These are phyloP conservation scores for Drosophila bipectinata DNA, from an alignment of 1,140 invertebrate species.

Conservation along the genomic window DNA sequence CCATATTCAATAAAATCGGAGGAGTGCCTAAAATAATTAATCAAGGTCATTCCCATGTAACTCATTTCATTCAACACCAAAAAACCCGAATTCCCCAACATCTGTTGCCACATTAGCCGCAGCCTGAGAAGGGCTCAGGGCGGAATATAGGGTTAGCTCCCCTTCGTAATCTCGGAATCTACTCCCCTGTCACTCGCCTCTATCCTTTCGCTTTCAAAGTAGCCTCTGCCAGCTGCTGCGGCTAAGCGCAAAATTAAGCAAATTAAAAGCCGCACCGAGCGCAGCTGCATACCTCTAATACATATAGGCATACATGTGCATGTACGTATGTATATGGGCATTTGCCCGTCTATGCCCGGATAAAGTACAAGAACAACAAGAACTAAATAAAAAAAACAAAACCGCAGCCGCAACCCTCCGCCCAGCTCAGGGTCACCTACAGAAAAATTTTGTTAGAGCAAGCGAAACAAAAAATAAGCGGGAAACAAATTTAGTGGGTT, in stretches of 20 bases:
- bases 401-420: constrained; percentile 41
- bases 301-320: constrained; percentile 21
- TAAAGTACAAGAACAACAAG: constrained; percentile 19
- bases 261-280: constrained; percentile 75
- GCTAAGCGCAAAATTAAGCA: constrained; percentile 81
- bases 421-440: constrained; percentile 70
- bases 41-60: constrained; percentile 28
- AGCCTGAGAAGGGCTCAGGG: constrained; percentile 21
- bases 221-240: constrained; percentile 55
- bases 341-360: constrained; percentile 29
- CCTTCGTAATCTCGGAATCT: background rate
- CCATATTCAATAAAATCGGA: background rate
- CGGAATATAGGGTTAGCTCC: background rate
- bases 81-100: constrained; percentile 45
- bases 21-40: constrained; percentile 21
- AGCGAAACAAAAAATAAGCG: constrained; percentile 21
- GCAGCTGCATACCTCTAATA: constrained; percentile 66
- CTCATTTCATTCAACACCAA: constrained; percentile 51
- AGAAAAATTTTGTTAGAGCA: constrained; percentile 39
- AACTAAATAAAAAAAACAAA: constrained; percentile 41
- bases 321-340: constrained; percentile 19
- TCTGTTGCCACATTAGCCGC: constrained; percentile 74
- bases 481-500: constrained; percentile 36
- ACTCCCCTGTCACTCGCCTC: constrained; percentile 14
- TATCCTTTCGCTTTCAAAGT: constrained; percentile 63